Evolutionary conservation across 2,797 vertebrate species (phyloP).

Genomic region (Tamandua tetradactyla): DNA sequence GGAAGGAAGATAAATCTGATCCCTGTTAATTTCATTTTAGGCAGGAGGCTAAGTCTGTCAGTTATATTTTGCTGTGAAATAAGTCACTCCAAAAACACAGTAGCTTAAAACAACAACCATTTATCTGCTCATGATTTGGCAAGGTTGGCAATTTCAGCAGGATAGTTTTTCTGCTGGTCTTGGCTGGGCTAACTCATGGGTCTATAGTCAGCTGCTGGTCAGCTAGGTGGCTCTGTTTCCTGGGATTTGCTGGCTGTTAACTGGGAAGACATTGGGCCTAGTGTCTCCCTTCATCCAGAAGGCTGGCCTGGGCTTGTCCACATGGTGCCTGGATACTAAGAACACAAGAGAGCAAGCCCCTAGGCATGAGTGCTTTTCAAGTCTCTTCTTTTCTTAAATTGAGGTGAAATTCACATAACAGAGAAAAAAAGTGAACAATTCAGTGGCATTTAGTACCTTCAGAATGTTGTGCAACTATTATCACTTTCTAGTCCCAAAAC

Average conservation of each 20-base stretch:
- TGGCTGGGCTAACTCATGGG: background rate
- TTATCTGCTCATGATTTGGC: background rate
- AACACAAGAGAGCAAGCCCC: background rate
- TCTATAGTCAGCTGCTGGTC: background rate
- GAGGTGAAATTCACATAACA: no score
- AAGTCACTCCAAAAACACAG: background rate
- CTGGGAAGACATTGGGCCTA: background rate
- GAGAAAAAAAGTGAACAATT: no score
- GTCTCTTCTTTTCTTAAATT: background rate
- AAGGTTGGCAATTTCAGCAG: accelerated
- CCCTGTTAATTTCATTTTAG: background rate
- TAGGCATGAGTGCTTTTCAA: background rate
- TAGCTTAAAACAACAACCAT: background rate
- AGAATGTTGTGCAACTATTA: no score
- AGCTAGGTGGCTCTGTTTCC: background rate
- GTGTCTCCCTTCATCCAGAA: background rate
- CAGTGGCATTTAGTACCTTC: no score
- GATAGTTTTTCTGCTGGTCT: background rate
- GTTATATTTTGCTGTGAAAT: background rate
- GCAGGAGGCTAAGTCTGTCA: background rate
- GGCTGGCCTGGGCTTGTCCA: background rate
- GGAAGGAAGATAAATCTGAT: slow-evolving; percentile 11
- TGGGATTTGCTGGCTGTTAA: background rate
- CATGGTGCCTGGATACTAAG: background rate
- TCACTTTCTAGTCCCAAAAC: no score